A percentile compares a stretch with the other conserved stretches of the same genome.
Evolutionary conservation across 2,113 vertebrate species (phyloP).

Genomic region (Platycercus adscitus): DNA sequence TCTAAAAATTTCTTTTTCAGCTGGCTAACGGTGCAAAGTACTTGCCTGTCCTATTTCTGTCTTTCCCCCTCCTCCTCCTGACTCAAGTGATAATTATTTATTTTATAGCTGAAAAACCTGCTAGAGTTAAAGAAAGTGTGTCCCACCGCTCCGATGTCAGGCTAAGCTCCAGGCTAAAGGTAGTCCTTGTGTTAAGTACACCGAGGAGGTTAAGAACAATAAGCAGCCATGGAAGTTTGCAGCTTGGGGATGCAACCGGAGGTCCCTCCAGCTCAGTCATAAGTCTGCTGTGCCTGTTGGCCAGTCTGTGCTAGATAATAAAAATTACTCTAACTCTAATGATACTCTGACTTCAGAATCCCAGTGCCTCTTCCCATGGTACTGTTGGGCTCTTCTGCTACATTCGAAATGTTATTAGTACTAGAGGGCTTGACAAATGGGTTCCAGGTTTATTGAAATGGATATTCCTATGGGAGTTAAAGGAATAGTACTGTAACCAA

Average conservation of each 20-base stretch:
- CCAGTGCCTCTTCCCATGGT: background rate
- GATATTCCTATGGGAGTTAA: background rate
- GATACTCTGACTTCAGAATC: background rate
- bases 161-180: constrained; percentile 67
- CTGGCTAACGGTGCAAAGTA: background rate
- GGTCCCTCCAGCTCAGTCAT: background rate
- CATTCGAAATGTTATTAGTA: background rate
- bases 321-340: background rate
- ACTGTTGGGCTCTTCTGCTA: background rate
- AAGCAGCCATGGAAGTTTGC: constrained; percentile 23
- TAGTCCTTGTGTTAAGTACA: constrained; percentile 40
- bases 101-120: constrained; percentile 56
- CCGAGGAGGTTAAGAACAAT: constrained; percentile 42
- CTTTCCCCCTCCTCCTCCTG: background rate
- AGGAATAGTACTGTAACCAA: background rate
- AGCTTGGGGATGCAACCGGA: constrained; percentile 28
- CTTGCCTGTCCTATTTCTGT: background rate
- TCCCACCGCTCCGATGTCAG: constrained; percentile 23
- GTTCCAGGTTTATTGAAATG: background rate
- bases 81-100: constrained; percentile 15
- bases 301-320: background rate
- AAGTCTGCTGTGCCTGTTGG: constrained; percentile 13
- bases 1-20: background rate
- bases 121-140: constrained; percentile 35
- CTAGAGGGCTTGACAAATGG: background rate